Base-by-base conservation (phyloP, 2,113 vertebrate species). In the Picathartes gymnocephalus region DNA sequence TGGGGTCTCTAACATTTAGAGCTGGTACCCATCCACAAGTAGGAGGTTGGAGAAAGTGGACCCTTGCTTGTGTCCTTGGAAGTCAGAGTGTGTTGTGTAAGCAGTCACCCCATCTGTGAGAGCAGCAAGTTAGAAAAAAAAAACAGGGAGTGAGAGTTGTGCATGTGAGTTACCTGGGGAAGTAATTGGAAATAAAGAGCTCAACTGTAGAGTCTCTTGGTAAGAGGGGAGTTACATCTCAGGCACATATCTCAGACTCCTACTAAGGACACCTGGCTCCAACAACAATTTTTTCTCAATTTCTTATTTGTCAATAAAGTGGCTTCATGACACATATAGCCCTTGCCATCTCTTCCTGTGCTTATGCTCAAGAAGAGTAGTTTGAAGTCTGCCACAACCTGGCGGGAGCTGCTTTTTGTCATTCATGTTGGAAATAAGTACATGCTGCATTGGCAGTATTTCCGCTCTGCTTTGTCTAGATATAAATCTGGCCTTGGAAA, bases 191-290 rank as follows among this genome's bases (percentile, higher is more conserved):
- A 56, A 77, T 53, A 31, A 68, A 24, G 7, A 44, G 24, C 28
- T 37, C 0, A 0, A 18, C n/a, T 31, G 11, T 0, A 2, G n/a
- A 35, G 39, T 80, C 37, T 62, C 50, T 28, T 30, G 10, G 3
- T 45, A 51, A 71, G 35, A 3, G 4, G 4, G 7, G 20, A 77
- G 14, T 37, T 24, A 6, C 1, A 4, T 30, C 33, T 71, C 30
- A 57, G 23, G n/a, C 25, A 53, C 25, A 23, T 31, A 19, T 48
- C 42, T 66, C 39, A 39, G 35, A 24, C 84, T 74, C 5, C 18
- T 22, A 13, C 23, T 40, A 45, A 71, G 42, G 44, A 50, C 30
- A 54, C 9, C 35, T 66, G 37, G 31, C 45, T 40, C 13, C 37
- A 88, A 57, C 7, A 37, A 9, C 11, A n/a, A 4, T 16, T 65